Evolutionary conservation across 2,888 invertebrate genomes (phyloP).

Genomic region (Epinotia demarniana): DNA sequence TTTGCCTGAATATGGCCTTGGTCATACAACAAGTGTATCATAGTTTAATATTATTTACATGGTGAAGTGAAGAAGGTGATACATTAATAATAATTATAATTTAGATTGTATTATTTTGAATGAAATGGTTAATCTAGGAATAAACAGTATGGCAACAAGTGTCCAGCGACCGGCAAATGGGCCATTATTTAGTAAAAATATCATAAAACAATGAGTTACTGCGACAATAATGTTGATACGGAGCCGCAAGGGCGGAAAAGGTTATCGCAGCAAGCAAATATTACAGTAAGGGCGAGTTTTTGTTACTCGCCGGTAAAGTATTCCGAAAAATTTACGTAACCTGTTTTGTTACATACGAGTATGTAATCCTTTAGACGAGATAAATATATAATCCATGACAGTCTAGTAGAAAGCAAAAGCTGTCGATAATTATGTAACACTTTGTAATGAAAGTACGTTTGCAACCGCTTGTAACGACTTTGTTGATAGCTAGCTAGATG

Average conservation of each 20-base stretch:
- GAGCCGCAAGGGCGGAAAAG: conserved; percentile 54
- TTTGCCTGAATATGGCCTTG: background rate
- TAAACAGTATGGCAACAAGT: conserved; percentile 31
- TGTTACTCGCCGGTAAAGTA: background rate
- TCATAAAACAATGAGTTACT: conserved; percentile 56
- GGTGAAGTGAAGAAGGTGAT: background rate
- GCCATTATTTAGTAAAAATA: conserved; percentile 57
- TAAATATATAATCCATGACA: background rate
- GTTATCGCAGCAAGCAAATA: conserved; percentile 58
- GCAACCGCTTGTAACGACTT: background rate
- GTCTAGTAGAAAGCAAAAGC: conserved; percentile 1
- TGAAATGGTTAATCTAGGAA: background rate
- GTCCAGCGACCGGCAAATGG: conserved; percentile 51
- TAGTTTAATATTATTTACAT: background rate
- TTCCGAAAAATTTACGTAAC: background rate
- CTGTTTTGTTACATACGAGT: background rate
- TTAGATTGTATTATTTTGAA: conserved; percentile 8
- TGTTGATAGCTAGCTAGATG: background rate
- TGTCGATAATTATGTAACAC: conserved; percentile 1
- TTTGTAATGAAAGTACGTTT: background rate
- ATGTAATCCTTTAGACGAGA: background rate
- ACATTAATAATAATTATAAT: background rate
- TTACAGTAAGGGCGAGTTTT: background rate
- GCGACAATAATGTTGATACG: conserved; percentile 51
- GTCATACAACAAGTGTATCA: background rate